These are phyloP conservation scores for Philaenus spumarius DNA, from an alignment of 1,140 invertebrate genomes.

Conservation along the genomic window DNA sequence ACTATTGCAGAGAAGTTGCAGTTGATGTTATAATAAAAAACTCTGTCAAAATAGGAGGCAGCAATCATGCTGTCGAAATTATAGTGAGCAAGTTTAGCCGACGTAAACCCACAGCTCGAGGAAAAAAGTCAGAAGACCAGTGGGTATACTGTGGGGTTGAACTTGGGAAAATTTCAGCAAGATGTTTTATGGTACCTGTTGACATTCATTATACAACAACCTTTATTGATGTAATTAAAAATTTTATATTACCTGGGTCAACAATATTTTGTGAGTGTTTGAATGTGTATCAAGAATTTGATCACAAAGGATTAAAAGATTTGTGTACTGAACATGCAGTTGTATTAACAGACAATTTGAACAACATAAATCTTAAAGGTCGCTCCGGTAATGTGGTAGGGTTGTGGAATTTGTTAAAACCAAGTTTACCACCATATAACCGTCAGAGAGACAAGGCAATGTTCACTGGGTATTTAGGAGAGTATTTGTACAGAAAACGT, in stretches of 20 bases:
- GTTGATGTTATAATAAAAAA: conserved; percentile 11
- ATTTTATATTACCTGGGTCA: not conserved
- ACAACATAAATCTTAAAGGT: not conserved
- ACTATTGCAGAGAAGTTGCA: conserved; percentile 11
- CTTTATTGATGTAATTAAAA: conserved; percentile 11
- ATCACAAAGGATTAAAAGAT: not conserved
- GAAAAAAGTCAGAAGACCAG: conserved; percentile 3
- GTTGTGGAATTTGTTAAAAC: conserved; percentile 6
- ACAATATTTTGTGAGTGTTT: conserved; percentile 8
- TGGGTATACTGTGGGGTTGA: conserved; percentile 12
- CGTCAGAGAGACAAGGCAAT: conserved; percentile 10
- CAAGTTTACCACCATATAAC: conserved; percentile 9
- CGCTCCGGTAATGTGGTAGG: not conserved
- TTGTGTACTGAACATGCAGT: not conserved
- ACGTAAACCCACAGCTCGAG: not conserved
- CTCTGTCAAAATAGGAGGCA: not conserved
- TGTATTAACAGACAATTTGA: conserved; percentile 3
- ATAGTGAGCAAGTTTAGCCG: conserved; percentile 11
- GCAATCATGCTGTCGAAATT: not conserved
- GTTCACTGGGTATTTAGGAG: conserved; percentile 9
- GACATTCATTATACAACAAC: conserved; percentile 11
- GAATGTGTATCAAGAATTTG: conserved; percentile 2
- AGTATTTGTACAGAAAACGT: conserved; percentile 1
- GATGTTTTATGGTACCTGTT: conserved; percentile 8
- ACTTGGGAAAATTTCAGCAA: not conserved